phyloP scores from a whole-genome alignment of 2,113 vertebrate species.

The Heloderma charlesbogerti region DNA sequence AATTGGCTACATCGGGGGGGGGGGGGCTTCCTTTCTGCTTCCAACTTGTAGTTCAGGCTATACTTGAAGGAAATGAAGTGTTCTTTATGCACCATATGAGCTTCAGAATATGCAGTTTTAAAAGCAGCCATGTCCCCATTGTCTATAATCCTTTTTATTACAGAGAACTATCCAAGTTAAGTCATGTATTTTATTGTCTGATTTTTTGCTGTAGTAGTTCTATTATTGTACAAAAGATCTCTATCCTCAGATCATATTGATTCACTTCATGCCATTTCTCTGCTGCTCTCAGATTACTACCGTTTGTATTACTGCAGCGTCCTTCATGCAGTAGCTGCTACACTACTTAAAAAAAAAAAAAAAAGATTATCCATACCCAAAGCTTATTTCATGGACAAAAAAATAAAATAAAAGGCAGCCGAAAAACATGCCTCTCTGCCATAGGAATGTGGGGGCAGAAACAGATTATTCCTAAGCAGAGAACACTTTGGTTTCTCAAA shows the following conservation, averaged over 20 bases:
- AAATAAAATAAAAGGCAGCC: background rate
- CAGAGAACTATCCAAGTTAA: conserved; percentile 15
- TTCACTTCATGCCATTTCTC: conserved; percentile 4
- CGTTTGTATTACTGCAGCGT: background rate
- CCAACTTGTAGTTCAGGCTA: background rate
- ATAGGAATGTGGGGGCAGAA: background rate
- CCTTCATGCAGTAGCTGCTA: background rate
- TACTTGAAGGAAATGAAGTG: background rate
- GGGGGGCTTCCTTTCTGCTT: background rate
- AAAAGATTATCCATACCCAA: background rate
- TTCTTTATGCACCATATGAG: background rate
- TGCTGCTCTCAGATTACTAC: conserved; percentile 25
- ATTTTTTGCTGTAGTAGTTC: background rate
- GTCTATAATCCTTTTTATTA: conserved; percentile 31
- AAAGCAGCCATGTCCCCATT: conserved; percentile 4
- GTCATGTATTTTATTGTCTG: background rate
- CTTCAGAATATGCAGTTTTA: background rate
- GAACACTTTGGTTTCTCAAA: background rate
- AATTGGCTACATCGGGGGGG: too few relatives aligned
- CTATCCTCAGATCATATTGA: background rate
- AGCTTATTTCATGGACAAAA: background rate
- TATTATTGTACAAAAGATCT: conserved; percentile 20
- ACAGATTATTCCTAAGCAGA: background rate
- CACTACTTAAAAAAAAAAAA: background rate
- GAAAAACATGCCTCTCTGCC: background rate